Percentiles rank a stretch among this genome's conserved stretches.
phyloP scores from a whole-genome alignment of 2,888 invertebrate genomes.

The Torymus aiolomorphi region DNA sequence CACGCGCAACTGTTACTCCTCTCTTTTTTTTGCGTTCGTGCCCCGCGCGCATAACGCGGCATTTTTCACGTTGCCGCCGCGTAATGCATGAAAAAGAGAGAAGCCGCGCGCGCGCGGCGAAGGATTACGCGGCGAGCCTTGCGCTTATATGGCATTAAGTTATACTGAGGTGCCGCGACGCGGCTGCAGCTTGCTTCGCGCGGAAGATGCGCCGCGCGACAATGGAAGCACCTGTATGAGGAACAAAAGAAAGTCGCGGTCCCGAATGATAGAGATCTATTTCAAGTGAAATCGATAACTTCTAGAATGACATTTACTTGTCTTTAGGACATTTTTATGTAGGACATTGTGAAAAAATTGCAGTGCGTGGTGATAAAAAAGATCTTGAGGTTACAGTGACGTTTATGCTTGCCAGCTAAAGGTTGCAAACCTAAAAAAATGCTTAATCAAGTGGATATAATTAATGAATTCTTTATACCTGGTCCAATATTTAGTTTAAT shows the following conservation, averaged over 20 bases:
- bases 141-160: not conserved
- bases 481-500: too few species aligned
- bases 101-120: not conserved
- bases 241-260: too few species aligned
- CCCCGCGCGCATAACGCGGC: not conserved
- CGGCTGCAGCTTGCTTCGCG: not conserved
- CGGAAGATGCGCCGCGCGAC: not conserved
- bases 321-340: too few species aligned
- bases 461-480: too few species aligned
- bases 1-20: too few species aligned
- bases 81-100: constrained; percentile 2
- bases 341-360: not conserved
- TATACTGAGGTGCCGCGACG: not conserved
- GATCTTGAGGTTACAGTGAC: too few species aligned
- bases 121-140: not conserved
- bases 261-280: too few species aligned
- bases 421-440: too few species aligned
- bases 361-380: not conserved
- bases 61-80: not conserved
- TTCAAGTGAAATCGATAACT: not conserved
- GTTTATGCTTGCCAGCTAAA: too few species aligned
- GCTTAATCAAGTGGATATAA: too few species aligned
- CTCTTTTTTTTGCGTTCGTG: not conserved
- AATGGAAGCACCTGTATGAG: too few species aligned
- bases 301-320: not conserved